phyloP scores from a whole-genome alignment of 2,888 invertebrate species.

The Plagiodera versicolora region DNA sequence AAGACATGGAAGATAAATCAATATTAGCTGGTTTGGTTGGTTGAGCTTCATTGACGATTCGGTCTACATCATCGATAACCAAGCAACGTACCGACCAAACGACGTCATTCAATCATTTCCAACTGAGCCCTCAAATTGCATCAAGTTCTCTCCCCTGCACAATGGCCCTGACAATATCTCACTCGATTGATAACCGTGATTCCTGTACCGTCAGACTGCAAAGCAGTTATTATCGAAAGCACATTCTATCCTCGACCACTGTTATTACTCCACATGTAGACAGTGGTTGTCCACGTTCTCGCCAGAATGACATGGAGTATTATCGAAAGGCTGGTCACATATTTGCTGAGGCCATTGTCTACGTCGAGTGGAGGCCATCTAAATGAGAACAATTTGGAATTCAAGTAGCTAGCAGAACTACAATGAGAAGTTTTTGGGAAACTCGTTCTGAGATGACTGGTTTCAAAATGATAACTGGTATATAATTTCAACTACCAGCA shows the following conservation, averaged over 20 bases:
- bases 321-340: not conserved
- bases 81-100: not conserved
- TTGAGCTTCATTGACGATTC: not conserved
- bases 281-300: not conserved
- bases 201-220: not conserved
- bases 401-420: no score
- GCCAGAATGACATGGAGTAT: not conserved
- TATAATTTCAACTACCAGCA: no score
- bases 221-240: not conserved
- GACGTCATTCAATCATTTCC: not conserved
- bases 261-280: not conserved
- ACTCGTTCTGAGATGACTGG: no score
- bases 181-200: constrained; percentile 7
- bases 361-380: no score
- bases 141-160: not conserved
- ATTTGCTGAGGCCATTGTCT: no score
- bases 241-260: not conserved
- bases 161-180: not conserved
- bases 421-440: no score
- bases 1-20: no score
- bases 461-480: no score
- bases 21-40: no score
- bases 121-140: not conserved
- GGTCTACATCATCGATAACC: not conserved
- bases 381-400: no score